These are phyloP conservation scores for Mesodorylaimus sp. DNA, from an alignment of 2,888 invertebrate genomes.

Conservation along the genomic window DNA sequence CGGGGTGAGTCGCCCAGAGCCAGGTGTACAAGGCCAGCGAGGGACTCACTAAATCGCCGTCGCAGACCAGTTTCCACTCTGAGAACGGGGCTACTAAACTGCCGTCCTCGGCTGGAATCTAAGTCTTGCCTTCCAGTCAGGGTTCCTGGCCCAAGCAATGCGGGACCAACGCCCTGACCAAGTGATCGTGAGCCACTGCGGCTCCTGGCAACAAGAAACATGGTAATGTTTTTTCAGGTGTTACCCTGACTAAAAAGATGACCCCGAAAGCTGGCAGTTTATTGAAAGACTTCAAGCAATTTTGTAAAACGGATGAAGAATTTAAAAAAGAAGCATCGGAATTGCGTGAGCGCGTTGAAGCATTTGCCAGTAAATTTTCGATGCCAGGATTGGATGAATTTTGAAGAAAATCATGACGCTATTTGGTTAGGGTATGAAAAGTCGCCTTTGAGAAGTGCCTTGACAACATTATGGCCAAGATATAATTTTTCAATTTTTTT, in stretches of 20 bases:
- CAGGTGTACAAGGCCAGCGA: too few species aligned
- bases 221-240: constrained; percentile 21
- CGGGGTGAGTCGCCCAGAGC: too few species aligned
- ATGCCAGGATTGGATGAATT: constrained; percentile 10
- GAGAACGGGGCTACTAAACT: too few species aligned
- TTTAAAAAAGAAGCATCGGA: neutral
- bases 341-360: neutral
- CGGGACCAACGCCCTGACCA: too few species aligned
- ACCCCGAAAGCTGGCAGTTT: constrained; percentile 23
- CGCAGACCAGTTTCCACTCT: too few species aligned
- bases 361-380: constrained; percentile 5
- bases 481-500: neutral
- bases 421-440: neutral
- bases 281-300: constrained; percentile 26
- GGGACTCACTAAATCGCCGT: too few species aligned
- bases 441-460: neutral
- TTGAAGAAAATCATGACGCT: too few species aligned
- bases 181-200: too few species aligned
- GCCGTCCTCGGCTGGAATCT: too few species aligned
- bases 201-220: too few species aligned
- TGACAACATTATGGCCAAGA: neutral
- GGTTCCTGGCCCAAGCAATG: too few species aligned
- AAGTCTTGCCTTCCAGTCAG: too few species aligned
- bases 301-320: neutral
- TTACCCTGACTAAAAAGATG: constrained; percentile 25